These are phyloP conservation scores for Xanthorhoe designata DNA, from an alignment of 2,888 invertebrate genomes.

Conservation along the genomic window DNA sequence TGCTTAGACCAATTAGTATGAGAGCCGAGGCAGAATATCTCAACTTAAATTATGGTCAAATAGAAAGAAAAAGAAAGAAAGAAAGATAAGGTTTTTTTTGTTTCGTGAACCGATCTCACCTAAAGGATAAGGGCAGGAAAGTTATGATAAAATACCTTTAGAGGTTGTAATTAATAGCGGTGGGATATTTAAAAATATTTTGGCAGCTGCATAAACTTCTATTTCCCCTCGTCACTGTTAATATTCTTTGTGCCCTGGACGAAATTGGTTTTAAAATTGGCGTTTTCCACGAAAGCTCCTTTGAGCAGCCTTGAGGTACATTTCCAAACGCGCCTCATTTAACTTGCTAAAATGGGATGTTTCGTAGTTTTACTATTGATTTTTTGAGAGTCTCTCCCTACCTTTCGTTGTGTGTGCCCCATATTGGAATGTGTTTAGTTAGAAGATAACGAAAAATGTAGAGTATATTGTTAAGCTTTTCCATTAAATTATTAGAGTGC, in stretches of 20 bases:
- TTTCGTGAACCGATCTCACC: too few relatives aligned
- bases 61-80: too few relatives aligned
- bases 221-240: neutral
- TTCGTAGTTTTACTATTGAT: slow-evolving; percentile 30
- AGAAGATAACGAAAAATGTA: too few relatives aligned
- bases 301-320: slow-evolving; percentile 1
- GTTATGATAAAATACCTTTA: neutral
- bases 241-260: slow-evolving; percentile 7
- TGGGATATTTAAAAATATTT: neutral
- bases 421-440: too few relatives aligned
- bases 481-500: too few relatives aligned
- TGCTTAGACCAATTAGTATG: too few relatives aligned
- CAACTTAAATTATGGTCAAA: too few relatives aligned
- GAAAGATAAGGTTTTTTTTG: too few relatives aligned
- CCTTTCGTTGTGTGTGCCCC: neutral
- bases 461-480: too few relatives aligned
- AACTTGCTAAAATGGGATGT: slow-evolving; percentile 37
- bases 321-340: slow-evolving; percentile 34
- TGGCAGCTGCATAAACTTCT: neutral
- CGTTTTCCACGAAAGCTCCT: slow-evolving; percentile 3
- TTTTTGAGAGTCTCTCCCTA: neutral
- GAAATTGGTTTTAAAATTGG: slow-evolving; percentile 19
- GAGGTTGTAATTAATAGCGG: too few relatives aligned
- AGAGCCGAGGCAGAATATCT: too few relatives aligned
- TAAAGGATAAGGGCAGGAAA: too few relatives aligned